Evolutionary conservation across 2,113 vertebrate species (phyloP).

Genomic region (Monopterus albus): DNA sequence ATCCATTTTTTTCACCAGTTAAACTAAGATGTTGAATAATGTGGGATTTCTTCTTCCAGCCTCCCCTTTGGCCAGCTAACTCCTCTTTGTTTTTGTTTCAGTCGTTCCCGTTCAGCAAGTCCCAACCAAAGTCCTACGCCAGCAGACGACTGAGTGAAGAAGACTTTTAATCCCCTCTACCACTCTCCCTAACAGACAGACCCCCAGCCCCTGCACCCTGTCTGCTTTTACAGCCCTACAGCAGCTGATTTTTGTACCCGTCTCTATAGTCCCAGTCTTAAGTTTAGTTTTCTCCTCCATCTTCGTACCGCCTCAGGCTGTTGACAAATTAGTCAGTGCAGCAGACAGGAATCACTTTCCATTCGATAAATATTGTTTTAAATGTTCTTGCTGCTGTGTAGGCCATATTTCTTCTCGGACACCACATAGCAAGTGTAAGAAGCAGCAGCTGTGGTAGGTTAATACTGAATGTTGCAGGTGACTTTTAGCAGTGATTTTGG

Average conservation of each 20-base stretch:
- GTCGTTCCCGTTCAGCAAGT: slow-evolving; percentile 83
- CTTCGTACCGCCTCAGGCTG: slow-evolving; percentile 21
- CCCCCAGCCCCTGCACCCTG: slow-evolving; percentile 32
- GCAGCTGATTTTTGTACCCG: slow-evolving; percentile 5
- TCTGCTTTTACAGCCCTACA: slow-evolving; percentile 55
- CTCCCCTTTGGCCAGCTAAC: slow-evolving; percentile 60
- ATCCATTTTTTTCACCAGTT: no score
- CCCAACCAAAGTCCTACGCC: slow-evolving; percentile 77
- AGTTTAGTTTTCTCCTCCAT: slow-evolving; percentile 18
- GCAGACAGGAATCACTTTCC: slow-evolving; percentile 1
- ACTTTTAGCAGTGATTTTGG: slow-evolving; percentile 55
- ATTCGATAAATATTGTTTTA: slow-evolving; percentile 42
- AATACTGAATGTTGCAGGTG: slow-evolving; percentile 24
- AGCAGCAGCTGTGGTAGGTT: neutral
- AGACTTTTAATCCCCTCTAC: slow-evolving; percentile 17
- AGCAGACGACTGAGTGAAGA: slow-evolving; percentile 72
- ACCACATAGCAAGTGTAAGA: neutral
- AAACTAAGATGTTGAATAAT: neutral
- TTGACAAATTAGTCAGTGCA: slow-evolving; percentile 13
- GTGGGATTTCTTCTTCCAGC: neutral
- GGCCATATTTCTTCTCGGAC: neutral
- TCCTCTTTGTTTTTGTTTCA: slow-evolving; percentile 69
- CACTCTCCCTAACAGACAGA: slow-evolving; percentile 40
- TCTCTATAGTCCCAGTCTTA: slow-evolving; percentile 22
- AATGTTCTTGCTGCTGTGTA: slow-evolving; percentile 28